Conservation (phyloP, 2,113 vertebrate genomes). For the Marcusenius ussheri region DNA sequence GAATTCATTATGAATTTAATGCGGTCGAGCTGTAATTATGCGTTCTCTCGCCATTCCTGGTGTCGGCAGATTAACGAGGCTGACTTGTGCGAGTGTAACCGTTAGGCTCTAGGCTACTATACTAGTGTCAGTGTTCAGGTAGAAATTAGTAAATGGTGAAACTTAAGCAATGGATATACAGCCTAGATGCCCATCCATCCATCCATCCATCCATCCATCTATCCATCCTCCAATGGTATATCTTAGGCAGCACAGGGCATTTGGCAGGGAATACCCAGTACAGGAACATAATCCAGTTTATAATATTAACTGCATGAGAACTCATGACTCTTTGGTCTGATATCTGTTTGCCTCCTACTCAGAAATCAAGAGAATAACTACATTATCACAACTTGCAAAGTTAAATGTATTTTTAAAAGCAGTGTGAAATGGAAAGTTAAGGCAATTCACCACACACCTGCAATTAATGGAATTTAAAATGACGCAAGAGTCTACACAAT, state of each 20-base stretch:
- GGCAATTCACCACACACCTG: background rate
- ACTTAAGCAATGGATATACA: background rate
- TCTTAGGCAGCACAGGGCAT: background rate
- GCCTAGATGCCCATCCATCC: background rate
- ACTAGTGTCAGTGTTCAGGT: background rate
- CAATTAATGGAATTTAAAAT: background rate
- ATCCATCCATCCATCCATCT: background rate
- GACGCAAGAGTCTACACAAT: background rate
- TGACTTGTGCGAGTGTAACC: background rate
- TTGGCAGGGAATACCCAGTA: background rate
- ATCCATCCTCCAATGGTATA: background rate
- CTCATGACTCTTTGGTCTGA: background rate
- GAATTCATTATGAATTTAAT: slow-evolving; percentile 22
- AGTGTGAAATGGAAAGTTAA: background rate
- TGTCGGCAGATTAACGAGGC: background rate
- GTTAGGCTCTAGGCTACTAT: background rate
- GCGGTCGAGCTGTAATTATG: background rate
- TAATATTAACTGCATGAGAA: background rate
- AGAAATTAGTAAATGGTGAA: background rate
- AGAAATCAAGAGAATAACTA: background rate
- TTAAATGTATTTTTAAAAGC: background rate
- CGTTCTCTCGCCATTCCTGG: background rate
- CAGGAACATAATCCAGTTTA: background rate
- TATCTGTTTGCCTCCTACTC: background rate
- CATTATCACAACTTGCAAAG: background rate